Base-by-base conservation (phyloP, 92 coral and sea anemone species). In the Montipora capitata region DNA sequence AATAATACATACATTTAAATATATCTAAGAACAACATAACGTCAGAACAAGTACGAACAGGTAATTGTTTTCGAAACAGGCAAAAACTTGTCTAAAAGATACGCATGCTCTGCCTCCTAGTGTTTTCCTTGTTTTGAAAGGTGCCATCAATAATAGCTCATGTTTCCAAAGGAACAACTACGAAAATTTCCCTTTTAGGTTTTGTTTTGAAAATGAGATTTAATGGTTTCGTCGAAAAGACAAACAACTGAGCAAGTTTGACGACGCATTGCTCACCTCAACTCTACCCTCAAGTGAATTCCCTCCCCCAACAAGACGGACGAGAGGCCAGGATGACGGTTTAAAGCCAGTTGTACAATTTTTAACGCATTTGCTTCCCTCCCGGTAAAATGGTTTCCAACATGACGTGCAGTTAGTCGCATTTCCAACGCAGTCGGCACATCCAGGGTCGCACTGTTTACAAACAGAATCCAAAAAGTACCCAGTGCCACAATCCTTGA, bases 281-380 rank as follows among this genome's bases (percentile, higher is more conserved):
- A 95, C 92, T 5, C 96, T 89, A 43, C 98, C 98, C 79, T 93
- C 95, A 14, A 82, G 79, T 27, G 93, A 77, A 20, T 71, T 90
- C 59, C 85, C 78, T 74, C 93, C 94, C 40, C 68, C 63, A 35
- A 77, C 95, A 61, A 91, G 82, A 20, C 94, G 92, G 18, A 95
- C 79, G 14, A 93, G 72, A 10, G 80, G 91, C n/a, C 83, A 78
- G 4, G 67, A 18, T 15, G 92, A 48, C 7, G 98, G 96, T 62
- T 72, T 56, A 45, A 40, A 79, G 57, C 91, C 87, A 9, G 20
- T 3, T 2, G 82, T 84, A 69, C 98, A 95, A 45, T 88, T 75
- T 39, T 10, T 40, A 3, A 68, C 58, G 40, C 95, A 93, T 5
- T 10, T 10, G 13, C 83, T 70, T 0, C 81, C 85, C 11, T 67